These are phyloP conservation scores for Xylocampa areola DNA, from an alignment of 2,888 invertebrate genomes.

Conservation along the genomic window DNA sequence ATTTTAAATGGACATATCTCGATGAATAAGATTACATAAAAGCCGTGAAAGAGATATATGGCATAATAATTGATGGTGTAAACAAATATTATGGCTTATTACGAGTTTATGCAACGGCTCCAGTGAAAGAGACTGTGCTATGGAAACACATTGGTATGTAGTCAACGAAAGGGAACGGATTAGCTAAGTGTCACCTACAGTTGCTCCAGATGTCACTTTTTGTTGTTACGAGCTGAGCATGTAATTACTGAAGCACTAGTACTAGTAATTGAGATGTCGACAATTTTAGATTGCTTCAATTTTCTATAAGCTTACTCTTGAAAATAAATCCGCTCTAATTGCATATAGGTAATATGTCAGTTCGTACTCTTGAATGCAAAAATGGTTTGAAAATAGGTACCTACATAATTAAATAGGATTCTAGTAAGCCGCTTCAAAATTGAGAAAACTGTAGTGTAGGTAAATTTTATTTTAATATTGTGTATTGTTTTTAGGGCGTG, in stretches of 20 bases:
- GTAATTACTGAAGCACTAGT: constrained; percentile 2
- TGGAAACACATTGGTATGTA: constrained; percentile 2
- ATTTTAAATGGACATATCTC: not conserved
- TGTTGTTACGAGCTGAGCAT: not conserved
- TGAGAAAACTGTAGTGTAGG: too few species aligned
- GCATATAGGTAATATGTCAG: too few species aligned
- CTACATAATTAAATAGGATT: too few species aligned
- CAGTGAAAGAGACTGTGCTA: constrained; percentile 8
- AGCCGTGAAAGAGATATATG: not conserved
- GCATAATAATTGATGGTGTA: constrained; percentile 15
- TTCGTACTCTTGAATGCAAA: too few species aligned
- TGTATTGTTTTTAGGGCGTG: too few species aligned
- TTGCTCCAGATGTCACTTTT: constrained; percentile 7
- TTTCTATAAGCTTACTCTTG: too few species aligned
- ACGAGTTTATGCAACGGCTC: constrained; percentile 19
- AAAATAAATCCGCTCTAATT: too few species aligned
- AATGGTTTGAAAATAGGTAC: too few species aligned
- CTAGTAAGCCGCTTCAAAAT: too few species aligned
- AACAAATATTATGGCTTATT: constrained; percentile 3
- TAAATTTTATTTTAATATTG: too few species aligned
- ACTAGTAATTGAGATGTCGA: not conserved
- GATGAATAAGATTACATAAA: constrained; percentile 16
- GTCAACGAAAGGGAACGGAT: constrained; percentile 29
- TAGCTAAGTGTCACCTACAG: constrained; percentile 2
- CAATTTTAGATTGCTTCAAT: not conserved